Evolutionary conservation across 2,797 vertebrate genomes (phyloP), one percentile per base, ranked within the genome.

Genomic region (Pterois miles): DNA sequence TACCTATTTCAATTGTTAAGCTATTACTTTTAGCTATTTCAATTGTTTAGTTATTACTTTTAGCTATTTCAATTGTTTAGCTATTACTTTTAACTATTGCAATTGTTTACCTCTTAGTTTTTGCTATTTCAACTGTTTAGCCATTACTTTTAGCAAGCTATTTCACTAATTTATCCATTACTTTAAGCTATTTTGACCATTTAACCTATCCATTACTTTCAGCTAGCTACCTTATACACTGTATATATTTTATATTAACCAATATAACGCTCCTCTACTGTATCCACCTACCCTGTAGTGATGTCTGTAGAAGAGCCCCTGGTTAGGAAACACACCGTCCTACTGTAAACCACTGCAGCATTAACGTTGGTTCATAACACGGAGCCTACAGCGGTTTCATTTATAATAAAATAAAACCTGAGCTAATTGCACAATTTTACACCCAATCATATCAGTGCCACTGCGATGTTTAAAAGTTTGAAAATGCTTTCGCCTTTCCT

Each of bases 101-200:
- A 43, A 43, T 0, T 43, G 40, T 43, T 40, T 7, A 38, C 2
- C 14, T 14, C 14, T 40, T 14, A 40, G 0, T 16, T 40, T 38
- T 38, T 0, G 36, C 11, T 38, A 29, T 29, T 29, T 29, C 29
- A 29, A 29, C 5, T 29, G 29, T 29, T 29, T 29, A 29, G 29
- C 29, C 29, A 29, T 29, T 29, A 5, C 3, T 5, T 29, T 29
- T 29, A 29, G 29, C 29, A 4, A 29, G 0, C 34, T 36, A 34
- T 11, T 36, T 36, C 11, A 36, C 11, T 0, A 12, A 4, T 36
- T 2, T 38, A 36, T 0, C 34, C 11, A 36, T 4, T 0, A 4
- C 1, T 11, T 34, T 34, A 36, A 11, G 11, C 22, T 38, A 25
- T 62, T 40, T 40, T 6, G 25, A 25, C 6, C 4, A 7, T 29